Evolutionary conservation across 2,797 vertebrate species (phyloP).

Genomic region (Capromys pilorides): DNA sequence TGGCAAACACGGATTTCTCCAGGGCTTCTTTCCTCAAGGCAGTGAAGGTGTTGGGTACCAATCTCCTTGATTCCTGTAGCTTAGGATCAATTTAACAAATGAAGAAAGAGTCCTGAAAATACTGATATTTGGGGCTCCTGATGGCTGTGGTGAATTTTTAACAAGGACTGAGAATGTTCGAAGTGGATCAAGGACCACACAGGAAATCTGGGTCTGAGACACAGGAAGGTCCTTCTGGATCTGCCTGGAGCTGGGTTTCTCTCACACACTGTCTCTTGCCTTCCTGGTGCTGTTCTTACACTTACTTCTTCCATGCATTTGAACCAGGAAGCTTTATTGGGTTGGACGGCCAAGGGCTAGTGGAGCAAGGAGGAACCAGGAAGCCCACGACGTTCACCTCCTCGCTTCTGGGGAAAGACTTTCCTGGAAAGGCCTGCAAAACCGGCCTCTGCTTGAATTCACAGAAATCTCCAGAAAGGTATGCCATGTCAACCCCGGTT

Average conservation of each 20-base stretch:
- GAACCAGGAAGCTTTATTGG: constrained; percentile 48
- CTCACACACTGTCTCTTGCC: background rate
- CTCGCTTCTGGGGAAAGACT: background rate
- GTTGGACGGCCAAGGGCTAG: background rate
- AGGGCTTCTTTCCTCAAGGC: constrained; percentile 29
- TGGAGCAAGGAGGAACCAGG: constrained; percentile 25
- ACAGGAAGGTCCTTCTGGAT: background rate
- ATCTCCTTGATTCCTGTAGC: background rate
- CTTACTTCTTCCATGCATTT: constrained; percentile 40
- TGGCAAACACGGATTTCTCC: background rate
- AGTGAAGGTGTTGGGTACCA: background rate
- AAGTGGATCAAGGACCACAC: background rate
- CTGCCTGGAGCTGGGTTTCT: background rate
- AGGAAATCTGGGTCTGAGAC: constrained; percentile 2
- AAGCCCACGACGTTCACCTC: constrained; percentile 49
- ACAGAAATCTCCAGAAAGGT: constrained; percentile 37
- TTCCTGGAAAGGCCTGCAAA: constrained; percentile 10
- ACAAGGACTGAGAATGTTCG: background rate
- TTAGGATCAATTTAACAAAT: background rate
- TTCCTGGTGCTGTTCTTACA: background rate
- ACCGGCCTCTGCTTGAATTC: constrained; percentile 29
- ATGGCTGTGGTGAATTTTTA: constrained; percentile 43
- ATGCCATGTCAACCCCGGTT: background rate
- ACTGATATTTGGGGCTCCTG: background rate
- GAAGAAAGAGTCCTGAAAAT: background rate